Percentiles rank a stretch among this genome's conserved stretches.
Conservation (phyloP, 2,888 invertebrate species). For the Yponomeuta cagnagella region DNA sequence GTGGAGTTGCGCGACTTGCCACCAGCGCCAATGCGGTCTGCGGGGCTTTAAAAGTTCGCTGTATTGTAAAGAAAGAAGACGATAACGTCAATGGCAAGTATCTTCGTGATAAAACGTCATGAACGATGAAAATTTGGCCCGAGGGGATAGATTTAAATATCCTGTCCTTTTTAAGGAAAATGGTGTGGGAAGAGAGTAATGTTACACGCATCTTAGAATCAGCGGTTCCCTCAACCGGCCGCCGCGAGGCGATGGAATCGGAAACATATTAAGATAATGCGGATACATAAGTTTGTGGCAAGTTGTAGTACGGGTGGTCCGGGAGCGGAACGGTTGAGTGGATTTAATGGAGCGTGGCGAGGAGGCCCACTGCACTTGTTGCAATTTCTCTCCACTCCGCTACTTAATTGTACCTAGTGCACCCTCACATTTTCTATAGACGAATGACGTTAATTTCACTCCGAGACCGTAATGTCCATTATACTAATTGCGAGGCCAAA, state of each 20-base stretch:
- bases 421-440: constrained; percentile 58
- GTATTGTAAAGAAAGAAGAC: not conserved
- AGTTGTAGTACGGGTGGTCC: not conserved
- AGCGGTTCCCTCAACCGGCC: not conserved
- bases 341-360: constrained; percentile 66
- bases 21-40: constrained; percentile 14
- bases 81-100: not conserved
- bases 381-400: constrained; percentile 63
- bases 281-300: not conserved
- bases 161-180: not conserved
- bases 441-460: constrained; percentile 62
- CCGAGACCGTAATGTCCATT: constrained; percentile 66
- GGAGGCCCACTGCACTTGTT: constrained; percentile 61
- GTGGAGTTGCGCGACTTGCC: constrained; percentile 4
- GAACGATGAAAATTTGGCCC: not conserved
- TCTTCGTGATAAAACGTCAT: not conserved
- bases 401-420: constrained; percentile 64
- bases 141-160: not conserved
- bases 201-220: not conserved
- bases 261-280: constrained; percentile 1
- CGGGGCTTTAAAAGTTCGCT: constrained; percentile 1
- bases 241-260: not conserved
- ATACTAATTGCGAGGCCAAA: constrained; percentile 70
- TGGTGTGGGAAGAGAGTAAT: not conserved
- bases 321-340: constrained; percentile 32